phyloP scores from a whole-genome alignment of 1,140 invertebrate genomes.

The Leguminivora glycinivorella region DNA sequence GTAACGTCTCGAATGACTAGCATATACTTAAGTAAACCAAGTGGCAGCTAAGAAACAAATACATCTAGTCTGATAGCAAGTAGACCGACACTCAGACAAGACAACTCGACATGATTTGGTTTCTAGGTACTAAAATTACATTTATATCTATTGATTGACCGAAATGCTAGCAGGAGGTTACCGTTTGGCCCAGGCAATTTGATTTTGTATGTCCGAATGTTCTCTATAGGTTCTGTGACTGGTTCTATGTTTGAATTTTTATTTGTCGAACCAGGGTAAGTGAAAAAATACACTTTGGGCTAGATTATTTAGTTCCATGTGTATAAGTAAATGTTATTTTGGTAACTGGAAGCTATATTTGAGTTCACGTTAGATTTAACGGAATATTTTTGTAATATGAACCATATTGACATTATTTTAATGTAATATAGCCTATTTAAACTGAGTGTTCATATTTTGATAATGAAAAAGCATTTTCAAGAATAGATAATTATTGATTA shows the following conservation, averaged over 20 bases:
- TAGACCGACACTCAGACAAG: neutral
- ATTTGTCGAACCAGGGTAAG: too few species aligned
- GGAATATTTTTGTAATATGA: conserved; percentile 22
- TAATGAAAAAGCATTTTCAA: conserved; percentile 17
- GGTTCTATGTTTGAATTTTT: too few species aligned
- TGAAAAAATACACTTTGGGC: too few species aligned
- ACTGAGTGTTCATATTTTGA: conserved; percentile 49
- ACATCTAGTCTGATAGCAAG: conserved; percentile 26
- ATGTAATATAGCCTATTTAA: conserved; percentile 28
- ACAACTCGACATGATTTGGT: neutral
- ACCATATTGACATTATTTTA: conserved; percentile 22
- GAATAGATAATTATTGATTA: conserved; percentile 13
- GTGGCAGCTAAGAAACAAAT: conserved; percentile 25
- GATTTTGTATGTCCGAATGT: too few species aligned
- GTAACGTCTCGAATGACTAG: neutral
- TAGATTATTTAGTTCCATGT: neutral
- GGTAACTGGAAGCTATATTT: conserved; percentile 4
- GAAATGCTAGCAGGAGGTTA: too few species aligned
- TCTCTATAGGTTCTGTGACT: too few species aligned
- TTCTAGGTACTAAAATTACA: neutral
- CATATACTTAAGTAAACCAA: neutral
- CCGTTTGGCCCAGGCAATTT: too few species aligned
- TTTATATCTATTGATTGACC: neutral
- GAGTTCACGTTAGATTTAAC: conserved; percentile 5
- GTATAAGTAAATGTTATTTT: conserved; percentile 21